Conservation (phyloP, 92 coral and sea anemone genomes). For the Bergia sp. region DNA sequence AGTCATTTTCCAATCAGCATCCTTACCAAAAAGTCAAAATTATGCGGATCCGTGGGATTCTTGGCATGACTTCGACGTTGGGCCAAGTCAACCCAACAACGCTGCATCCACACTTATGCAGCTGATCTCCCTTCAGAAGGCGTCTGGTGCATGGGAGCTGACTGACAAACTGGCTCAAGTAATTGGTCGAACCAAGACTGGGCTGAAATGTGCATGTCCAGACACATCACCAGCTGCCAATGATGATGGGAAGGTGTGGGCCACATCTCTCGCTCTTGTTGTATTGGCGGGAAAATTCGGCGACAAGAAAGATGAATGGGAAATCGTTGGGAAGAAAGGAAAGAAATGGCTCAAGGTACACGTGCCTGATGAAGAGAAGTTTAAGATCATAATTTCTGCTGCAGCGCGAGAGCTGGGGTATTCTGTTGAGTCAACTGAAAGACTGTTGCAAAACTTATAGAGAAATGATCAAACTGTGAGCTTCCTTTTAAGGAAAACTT, state of each 20-base stretch:
- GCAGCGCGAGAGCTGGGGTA: neutral
- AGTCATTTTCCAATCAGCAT: neutral
- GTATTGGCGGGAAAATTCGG: conserved; percentile 25
- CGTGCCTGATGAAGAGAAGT: neutral
- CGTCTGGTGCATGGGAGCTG: conserved; percentile 36
- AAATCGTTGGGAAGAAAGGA: conserved; percentile 36
- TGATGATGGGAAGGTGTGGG: conserved; percentile 19
- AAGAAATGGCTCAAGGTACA: conserved; percentile 13
- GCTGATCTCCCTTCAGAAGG: conserved; percentile 41
- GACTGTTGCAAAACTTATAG: neutral
- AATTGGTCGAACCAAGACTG: neutral
- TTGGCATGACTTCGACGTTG: neutral
- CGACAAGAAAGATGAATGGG: conserved; percentile 44
- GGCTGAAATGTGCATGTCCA: conserved; percentile 25
- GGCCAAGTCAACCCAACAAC: neutral
- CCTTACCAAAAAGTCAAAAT: neutral
- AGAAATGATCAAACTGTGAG: neutral
- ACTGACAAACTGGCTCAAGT: conserved; percentile 24
- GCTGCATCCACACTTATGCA: neutral
- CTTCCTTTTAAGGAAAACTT: no score
- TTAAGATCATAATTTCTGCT: conserved; percentile 2
- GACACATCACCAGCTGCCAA: neutral
- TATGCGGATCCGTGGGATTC: neutral
- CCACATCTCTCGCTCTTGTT: conserved; percentile 36
- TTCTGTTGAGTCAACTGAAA: neutral